These are phyloP conservation scores for Hydrotaea diabolus DNA, from an alignment of 2,888 invertebrate species.

Conservation along the genomic window DNA sequence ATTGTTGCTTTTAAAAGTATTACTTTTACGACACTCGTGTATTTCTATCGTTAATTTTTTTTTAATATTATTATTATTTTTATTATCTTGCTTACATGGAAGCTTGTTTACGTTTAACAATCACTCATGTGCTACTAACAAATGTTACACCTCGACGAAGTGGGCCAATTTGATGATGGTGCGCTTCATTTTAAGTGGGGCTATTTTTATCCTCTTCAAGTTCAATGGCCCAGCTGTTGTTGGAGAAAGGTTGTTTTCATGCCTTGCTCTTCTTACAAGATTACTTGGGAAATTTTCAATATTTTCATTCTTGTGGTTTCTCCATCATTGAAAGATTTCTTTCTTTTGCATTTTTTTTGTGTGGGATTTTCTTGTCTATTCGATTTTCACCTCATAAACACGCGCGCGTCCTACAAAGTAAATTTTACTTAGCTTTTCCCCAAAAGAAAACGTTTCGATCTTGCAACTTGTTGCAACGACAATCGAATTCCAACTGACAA, in stretches of 20 bases:
- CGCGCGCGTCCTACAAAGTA: background rate
- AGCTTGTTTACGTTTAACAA: no score
- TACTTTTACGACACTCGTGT: no score
- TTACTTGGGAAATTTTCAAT: background rate
- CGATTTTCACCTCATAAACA: background rate
- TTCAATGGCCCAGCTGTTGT: constrained; percentile 18
- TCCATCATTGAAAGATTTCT: background rate
- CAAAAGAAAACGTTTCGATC: constrained; percentile 35
- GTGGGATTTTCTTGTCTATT: constrained; percentile 20
- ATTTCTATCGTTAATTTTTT: no score
- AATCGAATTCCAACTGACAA: constrained; percentile 59
- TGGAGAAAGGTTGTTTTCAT: background rate
- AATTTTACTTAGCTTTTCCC: background rate
- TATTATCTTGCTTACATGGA: no score
- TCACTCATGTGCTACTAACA: no score
- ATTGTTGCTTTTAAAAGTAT: no score
- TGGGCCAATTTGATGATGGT: background rate
- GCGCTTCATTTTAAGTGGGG: background rate
- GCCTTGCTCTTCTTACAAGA: background rate
- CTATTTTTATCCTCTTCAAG: constrained; percentile 3
- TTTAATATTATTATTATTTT: no score
- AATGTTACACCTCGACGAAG: no score
- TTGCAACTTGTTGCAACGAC: constrained; percentile 66
- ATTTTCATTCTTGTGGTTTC: constrained; percentile 12
- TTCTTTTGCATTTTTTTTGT: constrained; percentile 8